Base-by-base conservation (phyloP, 2,888 invertebrate genomes). In the Malthinus seriepunctatus region DNA sequence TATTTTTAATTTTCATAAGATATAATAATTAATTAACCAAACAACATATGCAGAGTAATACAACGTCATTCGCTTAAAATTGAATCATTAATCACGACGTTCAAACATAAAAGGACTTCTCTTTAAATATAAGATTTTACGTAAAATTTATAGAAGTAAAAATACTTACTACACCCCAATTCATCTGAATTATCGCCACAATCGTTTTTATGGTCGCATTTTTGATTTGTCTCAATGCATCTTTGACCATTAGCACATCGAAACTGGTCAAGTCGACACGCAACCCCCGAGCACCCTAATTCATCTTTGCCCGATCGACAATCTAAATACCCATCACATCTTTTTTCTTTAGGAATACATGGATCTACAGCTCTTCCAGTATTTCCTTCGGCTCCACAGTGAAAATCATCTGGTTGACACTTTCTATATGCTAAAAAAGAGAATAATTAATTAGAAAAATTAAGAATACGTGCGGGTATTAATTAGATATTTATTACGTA, bases 181-280 rank as follows among this genome's bases (percentile, higher is more conserved):
- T 96, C 96, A 74, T 96, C 96, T 1, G 93, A 92, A 76, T 90
- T 91, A 78, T 95, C 94, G 0, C 88, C 91, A 73, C 95, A 95
- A 79, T 95, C 95, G 77, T 93, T 90, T 75, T 88, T 88, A 78
- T 95, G 93, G 80, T 95, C 93, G 78, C 95, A 95, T 75, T 89
- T 88, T 70, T 86, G 85, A 12, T 83, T 76, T 51, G 84, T 83
- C 72, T 93, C 93, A 64, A 95, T 85, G 77, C 95, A 95, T 70
- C 88, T 87, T 73, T 86, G 86, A 38, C 91, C 91, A 68, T 88
- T 85, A 66, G 88, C 87, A 78, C 94, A 95, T 42, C 91, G 84
- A 80, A 92, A 94, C 81, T 95, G 93, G 79, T 93, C 92, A 70
- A 94, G 82, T 15, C 88, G 83, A 72, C 94, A 95, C 37, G 89